A percentile compares a stretch with the other conserved stretches of the same genome.
phyloP scores from a whole-genome alignment of 2,888 invertebrate genomes.

The Apantesis nais region DNA sequence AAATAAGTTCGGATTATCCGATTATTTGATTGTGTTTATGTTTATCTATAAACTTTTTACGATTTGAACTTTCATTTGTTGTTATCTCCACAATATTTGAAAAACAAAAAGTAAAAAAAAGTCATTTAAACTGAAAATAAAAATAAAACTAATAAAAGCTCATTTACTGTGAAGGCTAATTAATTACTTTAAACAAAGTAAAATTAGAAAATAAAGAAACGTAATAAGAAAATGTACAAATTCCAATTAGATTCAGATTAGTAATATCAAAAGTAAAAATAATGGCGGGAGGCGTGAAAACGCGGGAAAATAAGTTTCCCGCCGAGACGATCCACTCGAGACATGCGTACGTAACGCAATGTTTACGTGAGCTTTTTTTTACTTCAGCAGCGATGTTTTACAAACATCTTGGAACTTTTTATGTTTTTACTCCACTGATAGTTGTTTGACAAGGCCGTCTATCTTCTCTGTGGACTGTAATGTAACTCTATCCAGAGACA shows the following conservation, averaged over 20 bases:
- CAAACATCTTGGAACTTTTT: conserved; percentile 40
- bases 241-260: conserved; percentile 73
- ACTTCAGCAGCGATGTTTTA: conserved; percentile 20
- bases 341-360: conserved; percentile 78
- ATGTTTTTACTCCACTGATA: conserved; percentile 38
- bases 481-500: conserved; percentile 19
- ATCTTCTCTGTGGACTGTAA: conserved; percentile 13
- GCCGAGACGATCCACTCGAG: conserved; percentile 71
- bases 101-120: neutral
- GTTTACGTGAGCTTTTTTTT: conserved; percentile 68
- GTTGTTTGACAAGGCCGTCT: conserved; percentile 34
- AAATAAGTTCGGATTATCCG: conserved; percentile 70
- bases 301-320: conserved; percentile 84
- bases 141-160: neutral
- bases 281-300: conserved; percentile 67
- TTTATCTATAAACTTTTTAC: conserved; percentile 40
- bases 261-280: conserved; percentile 60
- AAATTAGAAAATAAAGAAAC: conserved; percentile 3
- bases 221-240: conserved; percentile 41
- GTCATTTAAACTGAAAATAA: neutral
- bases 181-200: neutral
- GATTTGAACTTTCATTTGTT: neutral
- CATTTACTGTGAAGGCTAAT: neutral
- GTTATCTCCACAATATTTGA: neutral
- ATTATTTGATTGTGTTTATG: conserved; percentile 55